These are phyloP conservation scores for Rhea pennata DNA, from an alignment of 2,113 vertebrate genomes.

Conservation along the genomic window DNA sequence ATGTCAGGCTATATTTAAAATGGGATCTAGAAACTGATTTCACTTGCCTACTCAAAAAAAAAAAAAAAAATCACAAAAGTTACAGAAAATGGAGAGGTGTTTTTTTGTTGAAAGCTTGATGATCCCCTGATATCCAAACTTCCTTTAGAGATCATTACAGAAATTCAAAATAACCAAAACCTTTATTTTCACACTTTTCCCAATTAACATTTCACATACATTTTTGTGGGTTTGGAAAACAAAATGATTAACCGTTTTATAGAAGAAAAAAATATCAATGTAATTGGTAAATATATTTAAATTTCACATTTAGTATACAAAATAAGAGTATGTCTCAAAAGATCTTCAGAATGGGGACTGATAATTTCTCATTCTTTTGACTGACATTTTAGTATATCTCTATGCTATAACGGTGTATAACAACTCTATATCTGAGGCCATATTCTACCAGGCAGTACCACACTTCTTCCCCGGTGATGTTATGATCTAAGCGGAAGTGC, in stretches of 20 bases:
- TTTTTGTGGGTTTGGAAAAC: background rate
- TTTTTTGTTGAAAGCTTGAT: background rate
- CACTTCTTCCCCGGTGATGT: background rate
- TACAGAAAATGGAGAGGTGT: background rate
- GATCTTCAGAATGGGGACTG: background rate
- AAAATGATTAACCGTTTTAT: background rate
- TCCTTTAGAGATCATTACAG: background rate
- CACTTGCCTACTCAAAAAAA: background rate
- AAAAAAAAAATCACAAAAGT: background rate
- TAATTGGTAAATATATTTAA: background rate
- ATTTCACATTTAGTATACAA: background rate
- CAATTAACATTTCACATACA: background rate
- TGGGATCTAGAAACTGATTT: background rate
- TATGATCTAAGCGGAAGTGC: background rate
- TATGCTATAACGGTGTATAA: background rate
- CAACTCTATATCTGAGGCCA: background rate
- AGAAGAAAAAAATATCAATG: background rate
- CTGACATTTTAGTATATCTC: background rate
- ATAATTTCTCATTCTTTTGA: background rate
- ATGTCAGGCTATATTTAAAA: background rate
- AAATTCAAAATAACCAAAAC: background rate
- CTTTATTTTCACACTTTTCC: conserved; percentile 10
- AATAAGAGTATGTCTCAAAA: background rate
- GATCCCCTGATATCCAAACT: background rate
- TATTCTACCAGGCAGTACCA: background rate